A percentile compares a stretch with the other conserved stretches of the same genome.
These are phyloP conservation scores for Hirundichthys speculiger DNA, from an alignment of 2,113 vertebrate genomes.

Conservation along the genomic window DNA sequence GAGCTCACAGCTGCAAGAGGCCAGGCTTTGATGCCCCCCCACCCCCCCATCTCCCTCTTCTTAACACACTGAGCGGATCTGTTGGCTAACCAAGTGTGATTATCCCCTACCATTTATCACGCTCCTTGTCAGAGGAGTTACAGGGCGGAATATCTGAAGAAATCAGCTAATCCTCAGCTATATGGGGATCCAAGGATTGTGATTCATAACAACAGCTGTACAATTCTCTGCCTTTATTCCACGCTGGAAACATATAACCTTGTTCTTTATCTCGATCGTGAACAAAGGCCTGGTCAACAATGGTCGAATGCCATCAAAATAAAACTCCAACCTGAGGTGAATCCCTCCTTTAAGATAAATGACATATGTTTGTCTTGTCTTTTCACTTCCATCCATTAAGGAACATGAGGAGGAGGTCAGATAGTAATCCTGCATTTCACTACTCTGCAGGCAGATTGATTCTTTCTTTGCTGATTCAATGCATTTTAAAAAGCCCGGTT, in stretches of 20 bases:
- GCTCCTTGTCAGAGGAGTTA: slow-evolving; percentile 72
- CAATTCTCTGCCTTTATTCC: slow-evolving; percentile 58
- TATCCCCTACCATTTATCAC: slow-evolving; percentile 73
- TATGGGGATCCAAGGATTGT: slow-evolving; percentile 57
- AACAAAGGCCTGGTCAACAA: slow-evolving; percentile 8
- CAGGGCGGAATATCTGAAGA: slow-evolving; percentile 73
- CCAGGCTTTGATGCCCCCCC: slow-evolving; percentile 67
- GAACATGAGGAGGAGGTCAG: slow-evolving; percentile 68
- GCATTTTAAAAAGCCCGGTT: slow-evolving; percentile 78
- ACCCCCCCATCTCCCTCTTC: slow-evolving; percentile 25
- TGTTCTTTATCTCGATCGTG: slow-evolving; percentile 19
- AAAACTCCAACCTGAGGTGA: slow-evolving; percentile 28
- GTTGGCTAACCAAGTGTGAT: slow-evolving; percentile 79
- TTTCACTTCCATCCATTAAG: slow-evolving; percentile 54
- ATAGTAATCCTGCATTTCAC: slow-evolving; percentile 76
- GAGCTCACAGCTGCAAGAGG: slow-evolving; percentile 75
- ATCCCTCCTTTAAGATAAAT: slow-evolving; percentile 28
- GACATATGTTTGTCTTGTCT: slow-evolving; percentile 56
- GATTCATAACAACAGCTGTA: slow-evolving; percentile 66
- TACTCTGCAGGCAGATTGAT: slow-evolving; percentile 72
- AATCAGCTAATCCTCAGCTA: slow-evolving; percentile 71
- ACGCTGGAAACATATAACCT: slow-evolving; percentile 38
- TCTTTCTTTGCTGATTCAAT: slow-evolving; percentile 74
- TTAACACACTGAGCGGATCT: slow-evolving; percentile 69
- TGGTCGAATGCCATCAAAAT: slow-evolving; percentile 8